Conservation (phyloP, 2,113 vertebrate species). For the Notechis scutatus region DNA sequence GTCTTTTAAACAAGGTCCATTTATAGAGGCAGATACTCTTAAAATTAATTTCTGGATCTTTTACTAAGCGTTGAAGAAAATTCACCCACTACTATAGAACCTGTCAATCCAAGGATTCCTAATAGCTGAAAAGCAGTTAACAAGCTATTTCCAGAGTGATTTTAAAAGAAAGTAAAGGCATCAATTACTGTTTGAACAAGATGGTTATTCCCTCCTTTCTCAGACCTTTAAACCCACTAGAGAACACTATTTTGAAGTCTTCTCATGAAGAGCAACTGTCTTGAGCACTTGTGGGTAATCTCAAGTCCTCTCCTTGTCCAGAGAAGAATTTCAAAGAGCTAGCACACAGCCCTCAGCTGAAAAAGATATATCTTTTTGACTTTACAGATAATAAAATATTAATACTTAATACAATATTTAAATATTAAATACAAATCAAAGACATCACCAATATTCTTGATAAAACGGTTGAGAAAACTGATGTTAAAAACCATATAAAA, state of each 20-base stretch:
- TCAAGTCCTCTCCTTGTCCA: neutral
- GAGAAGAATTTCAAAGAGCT: neutral
- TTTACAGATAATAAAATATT: too few species aligned
- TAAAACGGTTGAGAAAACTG: too few species aligned
- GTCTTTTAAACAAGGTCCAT: neutral
- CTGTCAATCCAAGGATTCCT: neutral
- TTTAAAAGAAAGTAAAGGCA: neutral
- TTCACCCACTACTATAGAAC: neutral
- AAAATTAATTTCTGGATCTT: neutral
- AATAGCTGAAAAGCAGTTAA: neutral
- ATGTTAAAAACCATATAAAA: too few species aligned
- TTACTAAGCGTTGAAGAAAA: neutral
- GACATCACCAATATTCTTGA: too few species aligned
- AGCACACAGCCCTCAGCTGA: neutral
- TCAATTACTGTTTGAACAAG: neutral
- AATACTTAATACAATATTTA: too few species aligned
- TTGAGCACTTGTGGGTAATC: neutral
- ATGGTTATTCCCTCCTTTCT: neutral
- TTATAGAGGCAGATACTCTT: neutral
- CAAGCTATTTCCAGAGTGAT: neutral
- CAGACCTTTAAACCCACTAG: neutral
- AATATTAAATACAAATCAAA: too few species aligned
- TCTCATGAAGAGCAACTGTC: neutral
- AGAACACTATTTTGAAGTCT: neutral
- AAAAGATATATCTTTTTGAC: neutral